Evolutionary conservation across 2,113 vertebrate species (phyloP).

Genomic region (Elaphurus davidianus): DNA sequence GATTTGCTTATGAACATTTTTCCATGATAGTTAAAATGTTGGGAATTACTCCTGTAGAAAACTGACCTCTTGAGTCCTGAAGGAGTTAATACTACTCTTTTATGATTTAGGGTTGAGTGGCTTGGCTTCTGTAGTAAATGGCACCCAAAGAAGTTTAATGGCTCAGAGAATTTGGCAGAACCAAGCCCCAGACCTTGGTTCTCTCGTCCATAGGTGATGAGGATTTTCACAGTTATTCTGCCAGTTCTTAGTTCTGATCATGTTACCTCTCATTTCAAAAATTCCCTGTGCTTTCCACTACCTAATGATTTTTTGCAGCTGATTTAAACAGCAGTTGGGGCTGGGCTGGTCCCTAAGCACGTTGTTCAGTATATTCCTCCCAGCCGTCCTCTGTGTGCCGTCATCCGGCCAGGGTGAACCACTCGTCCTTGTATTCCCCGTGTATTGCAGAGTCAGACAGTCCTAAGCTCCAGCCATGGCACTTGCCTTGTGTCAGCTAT

Average conservation of each 20-base stretch:
- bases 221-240: neutral
- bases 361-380: neutral
- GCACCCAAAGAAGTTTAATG: neutral
- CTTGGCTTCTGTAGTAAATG: neutral
- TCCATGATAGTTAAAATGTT: neutral
- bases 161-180: neutral
- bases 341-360: neutral
- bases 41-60: neutral
- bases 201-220: neutral
- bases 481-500: neutral
- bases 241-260: neutral
- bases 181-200: neutral
- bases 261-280: neutral
- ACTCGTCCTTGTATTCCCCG: neutral
- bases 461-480: neutral
- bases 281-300: neutral
- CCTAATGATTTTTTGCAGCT: neutral
- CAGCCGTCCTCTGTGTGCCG: fast-evolving
- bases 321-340: neutral
- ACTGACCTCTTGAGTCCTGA: neutral
- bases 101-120: neutral
- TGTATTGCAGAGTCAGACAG: neutral
- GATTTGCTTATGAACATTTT: neutral
- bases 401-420: neutral
- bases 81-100: neutral